phyloP scores from a whole-genome alignment of 2,797 vertebrate genomes.

The Lacerta viridis region DNA sequence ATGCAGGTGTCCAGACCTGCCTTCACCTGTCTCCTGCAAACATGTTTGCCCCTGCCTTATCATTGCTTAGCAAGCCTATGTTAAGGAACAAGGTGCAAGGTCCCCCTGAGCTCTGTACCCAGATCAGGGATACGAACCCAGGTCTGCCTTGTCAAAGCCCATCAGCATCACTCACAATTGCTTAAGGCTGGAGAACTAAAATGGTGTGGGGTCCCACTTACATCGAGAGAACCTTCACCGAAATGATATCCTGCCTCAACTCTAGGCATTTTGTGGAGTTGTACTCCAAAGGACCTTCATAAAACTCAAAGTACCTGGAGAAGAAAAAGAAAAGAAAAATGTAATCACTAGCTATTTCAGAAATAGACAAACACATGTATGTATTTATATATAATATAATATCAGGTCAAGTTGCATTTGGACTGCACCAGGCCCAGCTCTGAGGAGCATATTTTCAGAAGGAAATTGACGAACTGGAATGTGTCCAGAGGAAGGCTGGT shows the following conservation, averaged over 20 bases:
- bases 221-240: slow-evolving; percentile 97
- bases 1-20: neutral
- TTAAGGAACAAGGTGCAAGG: neutral
- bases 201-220: slow-evolving; percentile 81
- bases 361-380: neutral
- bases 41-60: neutral
- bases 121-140: neutral
- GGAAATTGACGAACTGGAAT: too few species aligned
- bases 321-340: slow-evolving; percentile 34
- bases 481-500: too few species aligned
- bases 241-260: slow-evolving; percentile 93
- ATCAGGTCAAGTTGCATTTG: too few species aligned
- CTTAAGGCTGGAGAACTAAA: neutral
- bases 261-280: slow-evolving; percentile 96
- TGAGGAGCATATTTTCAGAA: too few species aligned
- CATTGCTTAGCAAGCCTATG: neutral
- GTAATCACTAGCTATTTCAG: neutral
- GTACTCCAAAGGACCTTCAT: slow-evolving; percentile 91
- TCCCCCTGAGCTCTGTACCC: neutral
- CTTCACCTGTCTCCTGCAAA: neutral
- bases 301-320: slow-evolving; percentile 94
- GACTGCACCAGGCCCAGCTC: too few species aligned
- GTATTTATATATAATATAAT: too few species aligned
- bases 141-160: neutral
- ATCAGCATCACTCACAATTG: neutral